Conservation (phyloP, 2,888 invertebrate species). For the Nomada lathburiana region DNA sequence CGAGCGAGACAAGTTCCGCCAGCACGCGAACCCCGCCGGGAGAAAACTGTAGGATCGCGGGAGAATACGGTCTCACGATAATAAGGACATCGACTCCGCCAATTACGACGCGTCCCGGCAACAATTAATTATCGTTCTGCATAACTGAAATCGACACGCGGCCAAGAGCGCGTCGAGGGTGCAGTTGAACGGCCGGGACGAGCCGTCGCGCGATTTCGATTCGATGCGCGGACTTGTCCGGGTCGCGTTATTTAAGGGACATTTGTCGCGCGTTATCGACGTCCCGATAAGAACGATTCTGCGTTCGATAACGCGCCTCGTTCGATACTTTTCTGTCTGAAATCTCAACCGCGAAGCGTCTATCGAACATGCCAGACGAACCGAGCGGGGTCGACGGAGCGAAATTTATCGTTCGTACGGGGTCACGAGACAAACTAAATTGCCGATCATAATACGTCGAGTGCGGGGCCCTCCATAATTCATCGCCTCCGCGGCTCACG, state of each 20-base stretch:
- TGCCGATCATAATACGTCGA: conserved; percentile 53
- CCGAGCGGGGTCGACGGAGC: conserved; percentile 6
- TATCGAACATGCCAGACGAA: conserved; percentile 4
- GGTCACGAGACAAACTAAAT: conserved; percentile 61
- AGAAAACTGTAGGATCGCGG: conserved; percentile 1
- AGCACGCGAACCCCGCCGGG: conserved; percentile 41
- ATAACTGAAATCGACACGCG: conserved; percentile 37
- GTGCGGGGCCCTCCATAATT: conserved; percentile 31
- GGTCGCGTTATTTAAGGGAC: neutral
- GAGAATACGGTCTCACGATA: conserved; percentile 26
- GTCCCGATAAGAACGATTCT: too few species aligned
- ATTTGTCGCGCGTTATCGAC: too few species aligned
- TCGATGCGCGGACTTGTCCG: neutral
- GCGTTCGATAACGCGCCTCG: too few species aligned
- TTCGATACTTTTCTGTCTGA: neutral
- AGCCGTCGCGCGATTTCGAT: neutral
- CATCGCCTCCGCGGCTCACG: conserved; percentile 44
- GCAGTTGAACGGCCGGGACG: conserved; percentile 14
- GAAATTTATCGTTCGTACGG: conserved; percentile 47
- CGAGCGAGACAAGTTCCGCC: conserved; percentile 73
- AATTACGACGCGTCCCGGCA: conserved; percentile 34
- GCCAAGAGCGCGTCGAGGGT: neutral
- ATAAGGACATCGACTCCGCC: conserved; percentile 35
- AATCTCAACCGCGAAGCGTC: neutral
- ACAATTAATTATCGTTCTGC: conserved; percentile 41